These are phyloP conservation scores for Trachymyrmex septentrionalis DNA, from an alignment of 1,140 invertebrate species.

Conservation along the genomic window DNA sequence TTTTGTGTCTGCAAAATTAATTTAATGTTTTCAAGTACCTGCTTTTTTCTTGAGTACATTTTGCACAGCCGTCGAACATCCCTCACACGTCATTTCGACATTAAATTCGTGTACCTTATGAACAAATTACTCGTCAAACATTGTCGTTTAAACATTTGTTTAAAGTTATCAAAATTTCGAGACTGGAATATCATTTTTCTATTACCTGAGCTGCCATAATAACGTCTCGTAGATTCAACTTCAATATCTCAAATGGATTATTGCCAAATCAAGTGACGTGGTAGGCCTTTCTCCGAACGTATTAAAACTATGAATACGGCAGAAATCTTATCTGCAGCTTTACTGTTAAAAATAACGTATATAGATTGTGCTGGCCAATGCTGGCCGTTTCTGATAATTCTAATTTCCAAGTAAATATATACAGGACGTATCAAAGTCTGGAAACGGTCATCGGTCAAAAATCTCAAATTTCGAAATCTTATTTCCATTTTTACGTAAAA, in stretches of 20 bases:
- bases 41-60: slow-evolving; percentile 92
- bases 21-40: slow-evolving; percentile 84
- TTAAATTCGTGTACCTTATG: slow-evolving; percentile 92
- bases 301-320: neutral
- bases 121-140: slow-evolving; percentile 44
- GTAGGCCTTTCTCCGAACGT: neutral
- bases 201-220: slow-evolving; percentile 76
- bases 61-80: slow-evolving; percentile 94
- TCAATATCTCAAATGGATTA: slow-evolving; percentile 11
- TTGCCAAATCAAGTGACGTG: too few relatives aligned
- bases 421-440: too few relatives aligned
- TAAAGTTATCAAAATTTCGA: too few relatives aligned
- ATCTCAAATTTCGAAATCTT: too few relatives aligned
- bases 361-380: neutral
- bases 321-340: slow-evolving; percentile 49
- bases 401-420: neutral
- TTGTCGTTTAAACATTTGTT: neutral
- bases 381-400: neutral
- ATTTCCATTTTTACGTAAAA: too few relatives aligned
- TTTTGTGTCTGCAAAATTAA: neutral
- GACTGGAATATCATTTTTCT: neutral
- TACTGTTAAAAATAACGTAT: neutral
- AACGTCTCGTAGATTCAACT: slow-evolving; percentile 8
- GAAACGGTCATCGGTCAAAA: too few relatives aligned
- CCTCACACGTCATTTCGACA: slow-evolving; percentile 96